Percentiles rank a stretch among this genome's conserved stretches.
phyloP scores from a whole-genome alignment of 2,797 vertebrate species.

The Amblyopsis hoosieri region DNA sequence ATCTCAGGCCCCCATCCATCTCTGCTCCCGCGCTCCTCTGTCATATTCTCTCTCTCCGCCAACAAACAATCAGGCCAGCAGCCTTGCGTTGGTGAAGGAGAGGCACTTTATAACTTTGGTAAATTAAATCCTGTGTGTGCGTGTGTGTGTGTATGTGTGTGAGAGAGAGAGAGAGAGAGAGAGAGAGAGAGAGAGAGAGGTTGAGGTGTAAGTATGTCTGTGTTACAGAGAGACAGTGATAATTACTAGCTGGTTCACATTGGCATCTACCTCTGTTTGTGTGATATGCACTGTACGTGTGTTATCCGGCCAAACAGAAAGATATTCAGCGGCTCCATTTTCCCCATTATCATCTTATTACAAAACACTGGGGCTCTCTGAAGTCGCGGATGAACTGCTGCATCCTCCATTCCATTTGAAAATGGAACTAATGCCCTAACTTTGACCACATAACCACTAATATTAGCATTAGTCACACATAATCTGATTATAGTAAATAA shows the following conservation, averaged over 20 bases:
- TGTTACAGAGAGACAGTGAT: not conserved
- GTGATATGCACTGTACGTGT: not conserved
- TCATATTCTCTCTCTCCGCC: conserved; percentile 41
- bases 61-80: conserved; percentile 21
- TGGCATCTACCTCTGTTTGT: conserved; percentile 10
- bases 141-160: not conserved
- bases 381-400: conserved; percentile 44
- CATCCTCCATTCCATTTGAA: conserved; percentile 47
- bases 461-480: too few relatives aligned
- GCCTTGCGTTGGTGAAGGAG: conserved; percentile 23
- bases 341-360: conserved; percentile 63
- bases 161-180: not conserved
- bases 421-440: conserved; percentile 56
- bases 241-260: too few relatives aligned
- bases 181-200: too few relatives aligned
- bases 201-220: not conserved
- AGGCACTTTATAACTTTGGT: conserved; percentile 33
- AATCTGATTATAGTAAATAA: too few relatives aligned
- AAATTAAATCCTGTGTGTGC: conserved; percentile 31
- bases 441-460: conserved; percentile 13
- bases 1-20: conserved; percentile 47
- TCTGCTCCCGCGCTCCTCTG: conserved; percentile 40
- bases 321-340: conserved; percentile 44
- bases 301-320: conserved; percentile 26
- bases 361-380: conserved; percentile 39